A percentile compares a stretch with the other conserved stretches of the same genome.
phyloP scores from a whole-genome alignment of 1,140 invertebrate species.

The Sitophilus oryzae region DNA sequence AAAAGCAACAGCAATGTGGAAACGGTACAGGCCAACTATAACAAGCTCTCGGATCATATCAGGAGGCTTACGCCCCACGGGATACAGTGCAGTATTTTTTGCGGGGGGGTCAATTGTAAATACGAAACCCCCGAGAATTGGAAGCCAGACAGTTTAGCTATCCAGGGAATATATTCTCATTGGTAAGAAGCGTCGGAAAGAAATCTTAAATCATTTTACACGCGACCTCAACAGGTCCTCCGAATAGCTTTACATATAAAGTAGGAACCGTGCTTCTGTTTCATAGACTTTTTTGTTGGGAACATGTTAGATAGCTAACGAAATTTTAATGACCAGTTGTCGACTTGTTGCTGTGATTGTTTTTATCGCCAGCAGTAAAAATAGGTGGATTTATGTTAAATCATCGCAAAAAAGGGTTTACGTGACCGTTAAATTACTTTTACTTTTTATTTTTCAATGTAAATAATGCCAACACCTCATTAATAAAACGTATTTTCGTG shows the following conservation, averaged over 20 bases:
- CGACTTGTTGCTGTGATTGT: neutral
- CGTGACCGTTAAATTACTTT: neutral
- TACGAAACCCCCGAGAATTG: conserved; percentile 68
- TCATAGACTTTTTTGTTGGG: no score
- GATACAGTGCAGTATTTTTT: conserved; percentile 72
- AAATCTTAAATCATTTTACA: neutral
- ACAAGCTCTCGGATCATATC: conserved; percentile 42
- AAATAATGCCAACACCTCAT: no score
- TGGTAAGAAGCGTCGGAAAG: conserved; percentile 54
- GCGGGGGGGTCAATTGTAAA: conserved; percentile 74
- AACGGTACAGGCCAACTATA: conserved; percentile 39
- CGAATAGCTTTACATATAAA: neutral
- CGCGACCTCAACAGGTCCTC: conserved; percentile 20
- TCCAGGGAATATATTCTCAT: conserved; percentile 75
- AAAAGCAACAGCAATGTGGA: conserved; percentile 19
- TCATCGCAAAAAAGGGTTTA: neutral
- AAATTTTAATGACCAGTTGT: neutral
- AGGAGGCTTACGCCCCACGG: conserved; percentile 53
- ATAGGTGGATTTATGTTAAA: neutral
- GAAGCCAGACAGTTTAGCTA: conserved; percentile 60
- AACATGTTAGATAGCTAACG: no score
- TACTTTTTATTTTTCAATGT: neutral
- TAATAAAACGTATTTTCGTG: no score
- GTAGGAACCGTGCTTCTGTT: no score
- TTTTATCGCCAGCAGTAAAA: neutral